A percentile compares a stretch with the other conserved stretches of the same genome.
phyloP scores from a whole-genome alignment of 2,888 invertebrate species.

The Tyria jacobaeae region DNA sequence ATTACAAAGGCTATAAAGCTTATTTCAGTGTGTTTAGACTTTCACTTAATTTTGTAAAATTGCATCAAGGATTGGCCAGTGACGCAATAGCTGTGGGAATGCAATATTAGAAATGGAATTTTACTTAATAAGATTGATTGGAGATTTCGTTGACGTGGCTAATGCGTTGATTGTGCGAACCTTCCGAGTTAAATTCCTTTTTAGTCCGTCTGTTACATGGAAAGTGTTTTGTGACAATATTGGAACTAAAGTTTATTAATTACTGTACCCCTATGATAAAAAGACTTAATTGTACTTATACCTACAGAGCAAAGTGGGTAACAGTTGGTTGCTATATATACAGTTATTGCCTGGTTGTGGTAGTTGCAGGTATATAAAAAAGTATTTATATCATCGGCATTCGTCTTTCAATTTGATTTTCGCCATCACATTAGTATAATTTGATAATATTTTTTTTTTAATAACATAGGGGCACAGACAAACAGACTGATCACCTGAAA shows the following conservation, averaged over 20 bases:
- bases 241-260: slow-evolving; percentile 15
- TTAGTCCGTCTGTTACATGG: slow-evolving; percentile 9
- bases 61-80: slow-evolving; percentile 42
- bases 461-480: no score
- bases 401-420: no score
- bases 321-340: no score
- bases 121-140: slow-evolving; percentile 53
- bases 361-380: no score
- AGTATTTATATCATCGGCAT: no score
- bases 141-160: slow-evolving; percentile 36
- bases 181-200: slow-evolving; percentile 15
- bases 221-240: slow-evolving; percentile 15
- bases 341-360: no score
- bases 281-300: neutral
- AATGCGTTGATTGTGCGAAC: slow-evolving; percentile 23
- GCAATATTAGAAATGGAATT: slow-evolving; percentile 55
- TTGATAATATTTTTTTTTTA: no score
- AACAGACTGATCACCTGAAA: no score
- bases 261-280: neutral
- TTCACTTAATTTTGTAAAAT: slow-evolving; percentile 21
- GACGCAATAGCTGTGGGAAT: slow-evolving; percentile 49
- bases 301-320: no score
- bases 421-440: no score
- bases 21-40: slow-evolving; percentile 27
- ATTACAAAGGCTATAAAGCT: slow-evolving; percentile 44